phyloP scores from a whole-genome alignment of 2,113 vertebrate species.

The Prietella phreatophila region DNA sequence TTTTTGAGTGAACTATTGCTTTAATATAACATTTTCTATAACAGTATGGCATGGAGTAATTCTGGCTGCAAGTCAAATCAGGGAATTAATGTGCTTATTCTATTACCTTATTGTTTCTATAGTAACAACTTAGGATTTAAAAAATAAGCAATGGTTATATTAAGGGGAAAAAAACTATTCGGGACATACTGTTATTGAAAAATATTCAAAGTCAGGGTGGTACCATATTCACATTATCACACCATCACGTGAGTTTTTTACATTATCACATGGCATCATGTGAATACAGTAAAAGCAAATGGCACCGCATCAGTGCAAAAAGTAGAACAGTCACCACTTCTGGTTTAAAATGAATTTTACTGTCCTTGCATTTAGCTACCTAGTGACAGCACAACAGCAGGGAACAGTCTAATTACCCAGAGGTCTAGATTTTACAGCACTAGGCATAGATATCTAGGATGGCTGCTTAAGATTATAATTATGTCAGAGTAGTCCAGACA shows the following conservation, averaged over 20 bases:
- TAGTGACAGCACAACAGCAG: conserved; percentile 9
- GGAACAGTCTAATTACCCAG: not conserved
- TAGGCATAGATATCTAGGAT: not conserved
- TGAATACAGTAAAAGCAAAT: not conserved
- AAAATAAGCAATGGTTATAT: no score
- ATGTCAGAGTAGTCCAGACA: not conserved
- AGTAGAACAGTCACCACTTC: not conserved
- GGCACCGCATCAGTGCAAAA: not conserved
- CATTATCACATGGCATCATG: not conserved
- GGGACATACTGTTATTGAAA: not conserved
- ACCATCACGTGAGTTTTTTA: not conserved
- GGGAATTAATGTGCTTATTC: not conserved
- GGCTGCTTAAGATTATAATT: not conserved
- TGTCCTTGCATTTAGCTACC: not conserved
- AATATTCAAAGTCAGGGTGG: not conserved
- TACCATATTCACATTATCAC: not conserved
- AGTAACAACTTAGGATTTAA: not conserved
- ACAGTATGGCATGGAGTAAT: not conserved
- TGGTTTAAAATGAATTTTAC: not conserved
- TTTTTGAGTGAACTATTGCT: no score
- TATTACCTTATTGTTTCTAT: not conserved
- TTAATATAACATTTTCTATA: not conserved
- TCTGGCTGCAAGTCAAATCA: not conserved
- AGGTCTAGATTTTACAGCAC: not conserved
- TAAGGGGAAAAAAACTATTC: not conserved